A percentile compares a stretch with the other conserved stretches of the same genome.
These are phyloP conservation scores for Cyclopterus lumpus DNA, from an alignment of 2,797 vertebrate species.

Conservation along the genomic window DNA sequence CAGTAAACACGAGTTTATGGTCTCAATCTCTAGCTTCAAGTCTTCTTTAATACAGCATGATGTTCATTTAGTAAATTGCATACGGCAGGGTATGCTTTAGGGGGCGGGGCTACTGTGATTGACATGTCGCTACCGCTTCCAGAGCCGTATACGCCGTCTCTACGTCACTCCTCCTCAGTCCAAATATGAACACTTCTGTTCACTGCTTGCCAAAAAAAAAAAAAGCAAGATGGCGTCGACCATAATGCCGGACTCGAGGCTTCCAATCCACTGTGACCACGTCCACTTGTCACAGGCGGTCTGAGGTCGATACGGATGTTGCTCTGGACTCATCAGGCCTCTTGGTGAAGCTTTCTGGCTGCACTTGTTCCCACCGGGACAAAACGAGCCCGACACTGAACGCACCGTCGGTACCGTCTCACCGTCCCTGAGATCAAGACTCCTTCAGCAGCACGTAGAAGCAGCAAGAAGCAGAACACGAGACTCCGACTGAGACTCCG, in stretches of 20 bases:
- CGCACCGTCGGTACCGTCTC: background rate
- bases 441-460: background rate
- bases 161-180: too few relatives aligned
- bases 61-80: too few relatives aligned
- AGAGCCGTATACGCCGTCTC: too few relatives aligned
- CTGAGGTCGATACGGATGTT: background rate
- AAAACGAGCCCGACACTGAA: background rate
- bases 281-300: too few relatives aligned
- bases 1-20: background rate
- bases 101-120: background rate
- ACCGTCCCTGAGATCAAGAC: background rate
- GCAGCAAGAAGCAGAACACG: slow-evolving; percentile 3
- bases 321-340: background rate
- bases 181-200: too few relatives aligned
- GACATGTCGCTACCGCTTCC: background rate
- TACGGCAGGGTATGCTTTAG: background rate
- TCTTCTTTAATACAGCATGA: too few relatives aligned
- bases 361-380: background rate
- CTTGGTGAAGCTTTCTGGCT: background rate
- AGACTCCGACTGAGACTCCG: slow-evolving; percentile 29
- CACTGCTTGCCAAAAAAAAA: too few relatives aligned
- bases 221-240: too few relatives aligned
- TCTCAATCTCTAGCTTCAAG: background rate
- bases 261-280: too few relatives aligned
- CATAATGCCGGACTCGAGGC: too few relatives aligned